Conservation (phyloP, 2,113 vertebrate genomes). For the Podilymbus podiceps region DNA sequence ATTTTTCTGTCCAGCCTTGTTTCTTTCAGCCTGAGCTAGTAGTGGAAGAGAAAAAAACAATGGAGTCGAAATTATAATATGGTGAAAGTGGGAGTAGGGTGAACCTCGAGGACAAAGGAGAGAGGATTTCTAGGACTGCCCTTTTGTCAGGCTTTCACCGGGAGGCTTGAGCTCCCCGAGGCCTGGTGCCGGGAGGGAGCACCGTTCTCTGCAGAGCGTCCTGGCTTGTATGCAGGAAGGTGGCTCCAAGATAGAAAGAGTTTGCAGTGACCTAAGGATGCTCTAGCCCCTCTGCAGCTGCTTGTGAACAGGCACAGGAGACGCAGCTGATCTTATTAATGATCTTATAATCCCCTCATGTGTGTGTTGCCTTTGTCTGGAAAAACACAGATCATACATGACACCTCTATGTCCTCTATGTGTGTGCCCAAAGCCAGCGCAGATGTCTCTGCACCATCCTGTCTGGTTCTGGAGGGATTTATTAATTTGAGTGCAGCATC, state of each 20-base stretch:
- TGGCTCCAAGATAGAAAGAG: neutral
- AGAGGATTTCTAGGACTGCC: neutral
- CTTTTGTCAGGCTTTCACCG: neutral
- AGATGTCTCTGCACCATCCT: neutral
- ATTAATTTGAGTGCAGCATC: neutral
- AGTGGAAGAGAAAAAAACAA: neutral
- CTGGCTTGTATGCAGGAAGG: accelerated
- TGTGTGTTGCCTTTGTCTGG: neutral
- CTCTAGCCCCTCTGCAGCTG: neutral
- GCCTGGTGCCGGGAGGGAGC: neutral
- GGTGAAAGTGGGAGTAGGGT: neutral
- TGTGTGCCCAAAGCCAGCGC: neutral
- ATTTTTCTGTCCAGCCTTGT: neutral
- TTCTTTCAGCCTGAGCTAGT: neutral
- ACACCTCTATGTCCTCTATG: neutral
- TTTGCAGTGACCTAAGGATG: neutral
- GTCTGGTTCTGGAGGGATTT: neutral
- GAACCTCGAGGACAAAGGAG: neutral
- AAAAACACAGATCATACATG: neutral
- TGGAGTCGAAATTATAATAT: neutral
- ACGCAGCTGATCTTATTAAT: neutral
- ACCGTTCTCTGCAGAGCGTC: neutral
- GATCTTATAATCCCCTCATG: neutral
- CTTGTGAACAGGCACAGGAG: neutral
- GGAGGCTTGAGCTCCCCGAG: neutral